Conservation (phyloP, 64 coral and sea anemone genomes). For the Astreopora myriophthalma region DNA sequence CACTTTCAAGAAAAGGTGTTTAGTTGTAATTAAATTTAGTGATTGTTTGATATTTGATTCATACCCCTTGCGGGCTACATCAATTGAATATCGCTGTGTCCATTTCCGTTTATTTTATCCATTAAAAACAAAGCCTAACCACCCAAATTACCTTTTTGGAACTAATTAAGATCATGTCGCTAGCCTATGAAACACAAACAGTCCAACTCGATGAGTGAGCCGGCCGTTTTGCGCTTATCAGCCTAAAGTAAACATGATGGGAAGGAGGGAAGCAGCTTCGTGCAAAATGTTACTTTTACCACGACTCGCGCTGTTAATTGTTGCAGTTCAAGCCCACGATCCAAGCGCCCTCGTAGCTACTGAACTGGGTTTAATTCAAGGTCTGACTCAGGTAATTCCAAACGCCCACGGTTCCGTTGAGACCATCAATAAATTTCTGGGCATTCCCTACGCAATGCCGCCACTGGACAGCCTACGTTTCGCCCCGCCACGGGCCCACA, state of each 20-base stretch:
- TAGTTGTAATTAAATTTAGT: not conserved
- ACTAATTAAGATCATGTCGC: constrained; percentile 6
- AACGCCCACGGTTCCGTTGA: constrained; percentile 24
- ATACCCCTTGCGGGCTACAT: constrained; percentile 6
- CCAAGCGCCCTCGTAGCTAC: not conserved
- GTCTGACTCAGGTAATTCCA: constrained; percentile 26
- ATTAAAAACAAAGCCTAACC: constrained; percentile 28
- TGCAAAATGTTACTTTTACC: not conserved
- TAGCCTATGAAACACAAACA: constrained; percentile 12
- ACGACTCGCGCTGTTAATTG: not conserved
- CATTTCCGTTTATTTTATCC: constrained; percentile 21
- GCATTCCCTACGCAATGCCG: constrained; percentile 62
- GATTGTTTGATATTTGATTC: constrained; percentile 5
- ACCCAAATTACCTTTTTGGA: constrained; percentile 26
- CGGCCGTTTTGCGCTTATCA: not conserved
- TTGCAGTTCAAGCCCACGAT: not conserved
- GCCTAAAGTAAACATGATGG: not conserved
- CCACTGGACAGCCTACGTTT: constrained; percentile 56
- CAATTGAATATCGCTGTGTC: constrained; percentile 1
- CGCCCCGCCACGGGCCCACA: constrained; percentile 37
- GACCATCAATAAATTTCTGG: constrained; percentile 67
- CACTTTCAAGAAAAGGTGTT: not conserved
- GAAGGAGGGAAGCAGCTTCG: not conserved
- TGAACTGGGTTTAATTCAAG: constrained; percentile 37
- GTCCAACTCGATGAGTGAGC: not conserved